A percentile compares a stretch with the other conserved stretches of the same genome.
phyloP scores from a whole-genome alignment of 2,113 vertebrate genomes.

The mouse (Mus musculus) region DNA sequence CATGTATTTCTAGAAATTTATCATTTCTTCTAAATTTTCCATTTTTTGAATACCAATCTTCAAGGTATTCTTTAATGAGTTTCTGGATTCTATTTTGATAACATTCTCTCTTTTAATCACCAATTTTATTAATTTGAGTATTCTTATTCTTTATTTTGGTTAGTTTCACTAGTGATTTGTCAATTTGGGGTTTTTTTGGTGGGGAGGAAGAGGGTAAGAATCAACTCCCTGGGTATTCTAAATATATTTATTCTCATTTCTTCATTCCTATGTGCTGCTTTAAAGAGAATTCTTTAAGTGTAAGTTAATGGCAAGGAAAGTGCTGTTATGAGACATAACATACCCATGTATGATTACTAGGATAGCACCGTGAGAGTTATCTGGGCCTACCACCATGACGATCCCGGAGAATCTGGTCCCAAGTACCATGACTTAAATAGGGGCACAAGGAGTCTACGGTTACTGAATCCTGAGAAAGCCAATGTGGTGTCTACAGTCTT shows the following conservation, averaged over 20 bases:
- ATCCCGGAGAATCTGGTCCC: conserved; percentile 87
- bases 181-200: neutral
- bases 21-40: neutral
- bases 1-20: neutral
- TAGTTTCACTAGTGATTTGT: neutral
- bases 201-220: neutral
- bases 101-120: neutral
- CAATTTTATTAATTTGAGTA: neutral
- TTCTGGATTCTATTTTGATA: neutral
- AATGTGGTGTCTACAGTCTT: conserved; percentile 75
- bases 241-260: neutral
- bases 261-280: conserved; percentile 23
- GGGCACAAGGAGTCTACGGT: conserved; percentile 91
- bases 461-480: conserved; percentile 89
- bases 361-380: conserved; percentile 92
- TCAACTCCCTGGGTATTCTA: neutral
- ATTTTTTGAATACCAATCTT: neutral
- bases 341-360: conserved; percentile 75
- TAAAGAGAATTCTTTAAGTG: conserved; percentile 14
- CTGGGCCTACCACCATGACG: conserved; percentile 92
- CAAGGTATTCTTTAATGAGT: neutral
- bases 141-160: neutral
- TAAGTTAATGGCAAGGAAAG: neutral
- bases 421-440: conserved; percentile 90
- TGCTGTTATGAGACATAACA: neutral